Conservation (phyloP, 2,888 invertebrate genomes). For the Spilosoma lubricipeda region DNA sequence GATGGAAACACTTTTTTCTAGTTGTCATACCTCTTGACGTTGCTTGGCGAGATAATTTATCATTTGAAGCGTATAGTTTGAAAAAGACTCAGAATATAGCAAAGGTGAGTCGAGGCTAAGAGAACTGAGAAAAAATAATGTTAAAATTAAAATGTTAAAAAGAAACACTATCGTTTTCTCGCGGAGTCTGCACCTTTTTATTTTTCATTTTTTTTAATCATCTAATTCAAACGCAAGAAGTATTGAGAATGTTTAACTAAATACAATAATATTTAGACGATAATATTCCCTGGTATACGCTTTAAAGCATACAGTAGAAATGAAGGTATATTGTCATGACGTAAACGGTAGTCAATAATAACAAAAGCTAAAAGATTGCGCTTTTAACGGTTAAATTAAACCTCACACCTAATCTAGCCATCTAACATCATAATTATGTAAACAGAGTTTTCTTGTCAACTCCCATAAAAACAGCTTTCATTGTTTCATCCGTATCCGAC, state of each 20-base stretch:
- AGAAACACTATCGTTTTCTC: background rate
- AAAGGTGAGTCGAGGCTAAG: background rate
- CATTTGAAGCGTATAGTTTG: background rate
- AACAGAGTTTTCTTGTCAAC: slow-evolving; percentile 30
- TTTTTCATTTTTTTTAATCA: too few relatives aligned
- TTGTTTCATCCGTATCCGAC: slow-evolving; percentile 49
- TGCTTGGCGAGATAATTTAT: background rate
- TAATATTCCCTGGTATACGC: too few relatives aligned
- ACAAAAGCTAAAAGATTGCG: slow-evolving; percentile 17
- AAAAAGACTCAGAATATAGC: background rate
- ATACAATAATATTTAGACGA: too few relatives aligned
- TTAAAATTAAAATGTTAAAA: background rate
- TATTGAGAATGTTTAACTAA: background rate
- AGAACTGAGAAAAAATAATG: background rate
- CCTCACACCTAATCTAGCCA: too few relatives aligned
- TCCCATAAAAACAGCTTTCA: slow-evolving; percentile 50
- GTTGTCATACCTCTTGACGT: background rate
- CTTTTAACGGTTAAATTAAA: slow-evolving; percentile 26
- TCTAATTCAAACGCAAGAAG: too few relatives aligned
- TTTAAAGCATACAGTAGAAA: background rate
- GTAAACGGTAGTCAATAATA: slow-evolving; percentile 5
- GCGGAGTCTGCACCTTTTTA: background rate
- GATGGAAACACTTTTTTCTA: background rate
- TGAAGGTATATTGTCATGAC: background rate
- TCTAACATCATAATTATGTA: too few relatives aligned